Conservation (phyloP, 2,797 vertebrate species). For the Balearica regulorum region DNA sequence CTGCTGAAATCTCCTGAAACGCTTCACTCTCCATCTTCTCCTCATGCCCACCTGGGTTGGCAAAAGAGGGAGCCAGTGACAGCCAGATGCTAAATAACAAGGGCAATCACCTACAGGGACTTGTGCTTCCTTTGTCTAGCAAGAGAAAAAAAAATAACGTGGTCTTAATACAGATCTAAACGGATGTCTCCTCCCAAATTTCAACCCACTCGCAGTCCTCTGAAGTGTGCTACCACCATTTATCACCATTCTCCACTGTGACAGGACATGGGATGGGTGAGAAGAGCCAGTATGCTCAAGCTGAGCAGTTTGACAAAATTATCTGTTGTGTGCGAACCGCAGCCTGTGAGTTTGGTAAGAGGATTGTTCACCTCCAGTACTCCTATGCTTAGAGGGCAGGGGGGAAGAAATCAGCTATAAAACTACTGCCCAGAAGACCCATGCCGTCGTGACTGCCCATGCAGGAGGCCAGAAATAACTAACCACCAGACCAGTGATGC, state of each 20-base stretch:
- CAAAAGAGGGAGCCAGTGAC: neutral
- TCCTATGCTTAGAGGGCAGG: fast-evolving
- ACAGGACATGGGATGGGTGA: neutral
- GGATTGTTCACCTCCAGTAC: neutral
- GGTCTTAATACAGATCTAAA: neutral
- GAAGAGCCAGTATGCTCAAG: neutral
- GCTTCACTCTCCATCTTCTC: neutral
- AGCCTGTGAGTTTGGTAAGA: neutral
- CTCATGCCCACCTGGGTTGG: neutral
- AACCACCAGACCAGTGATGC: neutral
- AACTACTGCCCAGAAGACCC: neutral
- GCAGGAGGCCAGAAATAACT: neutral
- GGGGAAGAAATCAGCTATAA: neutral
- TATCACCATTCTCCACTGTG: neutral
- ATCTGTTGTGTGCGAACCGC: neutral
- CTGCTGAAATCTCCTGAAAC: neutral
- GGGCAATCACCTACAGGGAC: neutral
- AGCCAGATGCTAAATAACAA: neutral
- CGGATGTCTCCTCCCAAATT: neutral
- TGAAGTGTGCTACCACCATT: neutral
- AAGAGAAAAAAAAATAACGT: neutral
- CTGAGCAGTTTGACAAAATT: neutral
- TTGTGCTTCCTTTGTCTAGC: neutral
- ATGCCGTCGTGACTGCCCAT: neutral
- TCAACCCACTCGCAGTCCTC: neutral